Evolutionary conservation across 2,113 vertebrate genomes (phyloP).

Genomic region (Dromiciops gliroides): DNA sequence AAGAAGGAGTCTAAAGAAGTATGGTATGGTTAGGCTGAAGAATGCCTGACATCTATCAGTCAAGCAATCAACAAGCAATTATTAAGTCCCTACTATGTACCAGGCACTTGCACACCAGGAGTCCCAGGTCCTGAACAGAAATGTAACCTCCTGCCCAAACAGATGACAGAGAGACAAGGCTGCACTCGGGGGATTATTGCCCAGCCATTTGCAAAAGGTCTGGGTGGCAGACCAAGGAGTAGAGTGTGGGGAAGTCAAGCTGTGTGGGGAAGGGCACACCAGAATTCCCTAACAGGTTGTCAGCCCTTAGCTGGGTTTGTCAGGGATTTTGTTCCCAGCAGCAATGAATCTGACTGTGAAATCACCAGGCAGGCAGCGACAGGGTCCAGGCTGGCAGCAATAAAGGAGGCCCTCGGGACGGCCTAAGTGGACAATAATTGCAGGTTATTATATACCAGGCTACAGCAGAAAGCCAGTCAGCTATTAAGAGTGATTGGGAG

Average conservation of each 20-base stretch:
- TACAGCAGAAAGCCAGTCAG: conserved; percentile 82
- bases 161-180: background rate
- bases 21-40: background rate
- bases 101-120: background rate
- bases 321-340: conserved; percentile 64
- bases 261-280: background rate
- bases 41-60: background rate
- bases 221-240: background rate
- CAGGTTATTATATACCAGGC: conserved; percentile 85
- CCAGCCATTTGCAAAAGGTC: background rate
- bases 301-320: conserved; percentile 45
- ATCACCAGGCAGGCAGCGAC: conserved; percentile 81
- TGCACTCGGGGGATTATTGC: background rate
- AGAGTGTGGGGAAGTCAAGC: background rate
- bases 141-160: background rate
- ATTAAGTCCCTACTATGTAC: background rate
- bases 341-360: conserved; percentile 81
- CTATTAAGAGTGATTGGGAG: conserved; percentile 83
- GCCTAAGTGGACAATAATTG: conserved; percentile 88
- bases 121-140: background rate
- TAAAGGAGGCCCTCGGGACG: conserved; percentile 85
- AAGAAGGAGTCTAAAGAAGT: background rate
- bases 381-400: conserved; percentile 66
- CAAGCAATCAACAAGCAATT: background rate
- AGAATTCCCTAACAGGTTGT: conserved; percentile 62